Conservation (phyloP, 2,888 invertebrate genomes). For the Lamellibrachia satsuma region DNA sequence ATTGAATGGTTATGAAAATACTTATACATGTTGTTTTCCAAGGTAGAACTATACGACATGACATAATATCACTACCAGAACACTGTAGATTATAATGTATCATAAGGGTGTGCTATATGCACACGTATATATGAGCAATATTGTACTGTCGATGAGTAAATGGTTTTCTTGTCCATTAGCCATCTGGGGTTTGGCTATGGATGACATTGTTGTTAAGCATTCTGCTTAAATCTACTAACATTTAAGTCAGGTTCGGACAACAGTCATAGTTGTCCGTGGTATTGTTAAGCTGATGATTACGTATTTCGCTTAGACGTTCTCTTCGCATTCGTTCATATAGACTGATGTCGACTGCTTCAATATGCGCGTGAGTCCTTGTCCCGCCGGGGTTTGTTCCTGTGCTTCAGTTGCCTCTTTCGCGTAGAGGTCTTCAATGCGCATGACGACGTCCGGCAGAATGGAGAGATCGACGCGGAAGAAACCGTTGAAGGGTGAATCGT, state of each 20-base stretch:
- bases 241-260: neutral
- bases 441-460: constrained; percentile 47
- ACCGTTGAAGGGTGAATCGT: constrained; percentile 43
- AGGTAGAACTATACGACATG: too few relatives aligned
- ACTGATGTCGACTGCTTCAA: neutral
- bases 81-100: too few relatives aligned
- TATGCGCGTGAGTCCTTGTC: neutral
- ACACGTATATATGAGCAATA: neutral
- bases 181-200: neutral
- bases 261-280: neutral
- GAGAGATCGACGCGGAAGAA: constrained; percentile 54
- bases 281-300: neutral
- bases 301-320: neutral
- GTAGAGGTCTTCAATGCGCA: constrained; percentile 45
- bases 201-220: neutral
- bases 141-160: neutral
- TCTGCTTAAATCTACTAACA: neutral
- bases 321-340: neutral
- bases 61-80: too few relatives aligned
- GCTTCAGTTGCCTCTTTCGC: constrained; percentile 13
- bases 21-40: too few relatives aligned
- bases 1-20: too few relatives aligned
- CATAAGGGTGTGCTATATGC: too few relatives aligned
- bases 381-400: neutral
- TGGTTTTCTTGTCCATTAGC: neutral